phyloP scores from a whole-genome alignment of 2,797 vertebrate genomes.

The Iguana delicatissima region DNA sequence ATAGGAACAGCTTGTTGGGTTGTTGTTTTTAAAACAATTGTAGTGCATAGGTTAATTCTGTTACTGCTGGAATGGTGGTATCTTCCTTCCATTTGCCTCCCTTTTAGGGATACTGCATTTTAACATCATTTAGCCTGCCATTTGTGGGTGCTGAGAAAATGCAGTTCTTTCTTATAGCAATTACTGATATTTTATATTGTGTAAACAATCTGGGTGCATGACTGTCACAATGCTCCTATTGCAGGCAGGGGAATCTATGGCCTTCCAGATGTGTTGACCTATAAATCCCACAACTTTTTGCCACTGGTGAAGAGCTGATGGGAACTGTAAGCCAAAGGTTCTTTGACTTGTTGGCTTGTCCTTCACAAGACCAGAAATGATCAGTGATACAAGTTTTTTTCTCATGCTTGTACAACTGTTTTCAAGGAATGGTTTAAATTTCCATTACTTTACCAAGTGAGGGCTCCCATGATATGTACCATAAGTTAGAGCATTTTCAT shows the following conservation, averaged over 20 bases:
- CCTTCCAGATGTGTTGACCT: not conserved
- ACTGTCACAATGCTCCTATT: not conserved
- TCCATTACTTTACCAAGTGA: not conserved
- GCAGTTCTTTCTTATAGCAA: not conserved
- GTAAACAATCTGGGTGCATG: not conserved
- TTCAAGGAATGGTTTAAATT: not conserved
- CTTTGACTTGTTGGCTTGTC: not conserved
- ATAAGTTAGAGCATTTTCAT: not conserved
- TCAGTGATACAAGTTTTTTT: not conserved
- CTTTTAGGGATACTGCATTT: not conserved
- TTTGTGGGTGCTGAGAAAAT: not conserved
- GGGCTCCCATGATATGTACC: not conserved
- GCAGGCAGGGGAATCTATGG: not conserved
- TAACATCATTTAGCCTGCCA: not conserved
- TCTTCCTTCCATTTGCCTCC: not conserved
- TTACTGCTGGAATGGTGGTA: not conserved
- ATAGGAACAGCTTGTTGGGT: not conserved
- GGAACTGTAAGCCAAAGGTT: not conserved
- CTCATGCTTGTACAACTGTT: not conserved
- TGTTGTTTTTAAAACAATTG: not conserved
- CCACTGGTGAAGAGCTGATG: not conserved
- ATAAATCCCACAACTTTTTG: not conserved
- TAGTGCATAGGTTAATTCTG: not conserved
- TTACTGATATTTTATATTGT: not conserved
- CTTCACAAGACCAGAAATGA: too few relatives aligned